Conservation (phyloP, 2,113 vertebrate species). For the Edolisoma coerulescens region DNA sequence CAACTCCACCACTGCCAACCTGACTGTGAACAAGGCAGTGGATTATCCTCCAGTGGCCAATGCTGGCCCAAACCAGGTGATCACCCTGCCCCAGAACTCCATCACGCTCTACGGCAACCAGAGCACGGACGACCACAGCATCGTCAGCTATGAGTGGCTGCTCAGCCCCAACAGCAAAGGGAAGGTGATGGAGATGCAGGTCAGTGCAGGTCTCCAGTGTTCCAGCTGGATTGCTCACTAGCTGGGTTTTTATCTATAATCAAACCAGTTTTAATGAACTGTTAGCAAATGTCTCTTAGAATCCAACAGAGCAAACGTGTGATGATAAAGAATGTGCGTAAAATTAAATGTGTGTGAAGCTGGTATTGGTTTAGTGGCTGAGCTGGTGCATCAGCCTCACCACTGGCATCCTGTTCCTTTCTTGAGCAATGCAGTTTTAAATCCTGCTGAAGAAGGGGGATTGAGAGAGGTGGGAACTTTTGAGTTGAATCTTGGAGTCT, state of each 20-base stretch:
- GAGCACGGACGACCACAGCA: conserved; percentile 93
- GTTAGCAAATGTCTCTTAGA: neutral
- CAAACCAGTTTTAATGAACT: neutral
- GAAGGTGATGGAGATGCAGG: conserved; percentile 99
- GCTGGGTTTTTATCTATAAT: neutral
- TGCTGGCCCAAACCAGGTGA: conserved; percentile 90
- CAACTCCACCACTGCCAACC: conserved; percentile 85
- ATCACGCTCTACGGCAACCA: conserved; percentile 91
- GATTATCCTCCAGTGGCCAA: conserved; percentile 95
- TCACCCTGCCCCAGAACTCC: conserved; percentile 92
- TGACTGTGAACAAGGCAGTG: conserved; percentile 92
- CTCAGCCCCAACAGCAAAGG: conserved; percentile 93
- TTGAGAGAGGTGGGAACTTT: neutral
- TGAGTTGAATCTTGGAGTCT: neutral
- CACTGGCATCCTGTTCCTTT: neutral
- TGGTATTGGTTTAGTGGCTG: neutral
- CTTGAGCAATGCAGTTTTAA: neutral
- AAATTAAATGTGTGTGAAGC: neutral
- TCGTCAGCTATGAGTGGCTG: conserved; percentile 94
- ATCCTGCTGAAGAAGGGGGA: neutral
- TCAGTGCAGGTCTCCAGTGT: conserved; percentile 45
- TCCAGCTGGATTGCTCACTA: neutral
- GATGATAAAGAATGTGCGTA: neutral
- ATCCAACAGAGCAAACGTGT: neutral
- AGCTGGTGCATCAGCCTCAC: neutral